Evolutionary conservation across 1,140 invertebrate genomes (phyloP).

Genomic region (Meloidogyne chitwoodi): DNA sequence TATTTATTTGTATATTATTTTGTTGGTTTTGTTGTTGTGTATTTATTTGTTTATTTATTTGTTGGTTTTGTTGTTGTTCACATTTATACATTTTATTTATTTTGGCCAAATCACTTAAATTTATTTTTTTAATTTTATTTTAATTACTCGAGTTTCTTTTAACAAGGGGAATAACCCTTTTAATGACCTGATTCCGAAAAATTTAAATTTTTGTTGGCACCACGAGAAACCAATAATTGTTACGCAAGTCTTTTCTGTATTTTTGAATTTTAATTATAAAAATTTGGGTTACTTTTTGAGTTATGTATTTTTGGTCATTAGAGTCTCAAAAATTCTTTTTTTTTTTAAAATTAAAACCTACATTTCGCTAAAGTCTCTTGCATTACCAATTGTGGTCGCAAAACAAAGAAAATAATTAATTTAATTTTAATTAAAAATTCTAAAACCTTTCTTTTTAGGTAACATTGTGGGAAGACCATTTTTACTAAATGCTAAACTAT

Average conservation of each 20-base stretch:
- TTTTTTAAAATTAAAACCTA: background rate
- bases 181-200: too few species aligned
- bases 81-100: slow-evolving; percentile 60
- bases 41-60: background rate
- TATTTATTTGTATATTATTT: too few species aligned
- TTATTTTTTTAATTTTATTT: too few species aligned
- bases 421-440: background rate
- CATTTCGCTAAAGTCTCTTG: slow-evolving; percentile 56
- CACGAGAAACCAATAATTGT: too few species aligned
- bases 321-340: background rate
- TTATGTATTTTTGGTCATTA: slow-evolving; percentile 9
- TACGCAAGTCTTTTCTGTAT: too few species aligned
- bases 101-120: slow-evolving; percentile 45
- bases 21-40: background rate
- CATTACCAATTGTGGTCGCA: slow-evolving; percentile 58
- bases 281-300: too few species aligned
- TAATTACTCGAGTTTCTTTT: too few species aligned
- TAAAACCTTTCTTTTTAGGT: slow-evolving; percentile 53
- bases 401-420: slow-evolving; percentile 24
- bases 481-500: slow-evolving; percentile 58
- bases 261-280: too few species aligned
- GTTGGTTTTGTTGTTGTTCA: slow-evolving; percentile 16
- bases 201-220: too few species aligned
- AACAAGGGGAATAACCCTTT: too few species aligned
- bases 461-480: slow-evolving; percentile 60